Evolutionary conservation across 2,113 vertebrate species (phyloP).

Genomic region (Neolamprologus longior): DNA sequence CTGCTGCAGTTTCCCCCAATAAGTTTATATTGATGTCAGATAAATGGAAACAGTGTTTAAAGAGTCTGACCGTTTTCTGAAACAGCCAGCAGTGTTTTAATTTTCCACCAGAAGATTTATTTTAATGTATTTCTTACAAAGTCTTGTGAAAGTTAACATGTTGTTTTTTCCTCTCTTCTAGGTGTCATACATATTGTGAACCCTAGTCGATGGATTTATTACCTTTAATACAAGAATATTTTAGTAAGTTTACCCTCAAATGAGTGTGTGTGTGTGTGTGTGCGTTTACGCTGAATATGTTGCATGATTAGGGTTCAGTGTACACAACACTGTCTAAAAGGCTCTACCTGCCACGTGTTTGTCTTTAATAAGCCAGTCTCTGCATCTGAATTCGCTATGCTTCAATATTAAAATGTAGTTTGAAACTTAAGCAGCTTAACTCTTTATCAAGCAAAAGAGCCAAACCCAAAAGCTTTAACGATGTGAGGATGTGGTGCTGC

Average conservation of each 20-base stretch:
- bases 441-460: not conserved
- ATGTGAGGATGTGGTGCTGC: not conserved
- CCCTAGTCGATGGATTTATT: constrained; percentile 71
- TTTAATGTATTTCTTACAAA: not conserved
- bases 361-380: not conserved
- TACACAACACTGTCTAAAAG: not conserved
- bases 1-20: not conserved
- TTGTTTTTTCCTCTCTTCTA: constrained; percentile 46
- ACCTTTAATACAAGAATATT: constrained; percentile 61
- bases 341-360: not conserved
- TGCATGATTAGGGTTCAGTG: not conserved
- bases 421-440: not conserved
- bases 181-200: constrained; percentile 58
- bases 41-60: not conserved
- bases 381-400: not conserved
- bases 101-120: not conserved
- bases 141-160: not conserved
- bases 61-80: not conserved
- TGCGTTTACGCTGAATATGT: not conserved
- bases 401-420: not conserved
- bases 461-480: not conserved
- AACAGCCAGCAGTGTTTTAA: not conserved
- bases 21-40: not conserved
- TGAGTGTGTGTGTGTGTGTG: not conserved
- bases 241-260: constrained; percentile 56